These are phyloP conservation scores for Urocitellus parryii DNA, from an alignment of 2,113 vertebrate species.

Conservation along the genomic window DNA sequence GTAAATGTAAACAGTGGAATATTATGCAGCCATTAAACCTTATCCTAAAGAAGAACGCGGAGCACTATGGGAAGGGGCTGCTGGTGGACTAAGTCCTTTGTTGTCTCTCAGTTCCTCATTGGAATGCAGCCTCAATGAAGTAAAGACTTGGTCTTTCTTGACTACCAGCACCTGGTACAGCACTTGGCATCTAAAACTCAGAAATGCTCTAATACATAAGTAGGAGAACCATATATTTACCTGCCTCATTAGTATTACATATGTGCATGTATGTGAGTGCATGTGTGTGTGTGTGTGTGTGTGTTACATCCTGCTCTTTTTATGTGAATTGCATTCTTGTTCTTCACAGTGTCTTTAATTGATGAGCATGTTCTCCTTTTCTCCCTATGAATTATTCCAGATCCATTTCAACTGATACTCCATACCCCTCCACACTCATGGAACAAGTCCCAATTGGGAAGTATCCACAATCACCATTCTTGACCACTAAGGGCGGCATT, in stretches of 20 bases:
- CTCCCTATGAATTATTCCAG: neutral
- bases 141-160: neutral
- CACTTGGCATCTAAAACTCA: neutral
- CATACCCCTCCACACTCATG: too few species aligned
- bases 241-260: neutral
- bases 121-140: neutral
- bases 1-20: neutral
- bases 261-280: neutral
- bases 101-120: neutral
- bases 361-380: too few species aligned
- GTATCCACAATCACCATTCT: neutral
- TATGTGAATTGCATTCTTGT: neutral
- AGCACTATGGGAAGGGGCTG: fast-evolving
- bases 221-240: neutral
- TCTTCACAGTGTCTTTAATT: neutral
- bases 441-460: neutral
- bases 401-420: neutral
- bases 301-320: too few species aligned
- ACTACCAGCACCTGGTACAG: neutral
- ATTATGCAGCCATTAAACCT: neutral
- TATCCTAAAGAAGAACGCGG: neutral
- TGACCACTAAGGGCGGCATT: neutral
- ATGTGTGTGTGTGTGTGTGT: too few species aligned
- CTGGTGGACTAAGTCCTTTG: neutral
- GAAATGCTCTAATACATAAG: neutral